Base-by-base conservation (phyloP, 2,797 vertebrate genomes). In the Sus cebifrons region DNA sequence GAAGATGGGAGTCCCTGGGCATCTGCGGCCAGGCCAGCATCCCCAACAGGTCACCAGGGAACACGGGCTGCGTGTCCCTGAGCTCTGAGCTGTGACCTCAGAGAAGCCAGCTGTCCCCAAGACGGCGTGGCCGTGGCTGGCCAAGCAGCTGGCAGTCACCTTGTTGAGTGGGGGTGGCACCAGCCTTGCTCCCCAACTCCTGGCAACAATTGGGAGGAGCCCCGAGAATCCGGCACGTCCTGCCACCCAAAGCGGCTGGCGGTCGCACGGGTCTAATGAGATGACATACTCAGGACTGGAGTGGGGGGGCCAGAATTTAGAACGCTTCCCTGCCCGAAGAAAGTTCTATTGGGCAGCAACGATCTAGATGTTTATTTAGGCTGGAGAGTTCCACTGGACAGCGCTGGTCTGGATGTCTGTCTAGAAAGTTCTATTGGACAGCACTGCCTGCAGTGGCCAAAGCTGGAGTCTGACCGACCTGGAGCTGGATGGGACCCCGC, bases 111-210 rank as follows among this genome's bases (percentile, higher is more conserved):
- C 15, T 1, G 3, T 27, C 58, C 90, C 62, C 0, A 4, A 67
- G 6, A 14, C 1, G 0, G 27, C 23, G 0, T 0, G 0, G 58
- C 36, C 73, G 4, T 5, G 74, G 82, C 4, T 9, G 23, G 29
- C 70, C 7, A 0, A 52, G 29, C n/a, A 21, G 52, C 79, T 15
- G 52, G 36, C n/a, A 13, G 27, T 70, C 16, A 15, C 21, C 81
- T 40, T 3, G 1, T 10, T 54, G 40, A 52, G 32, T 62, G 36
- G 44, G 79, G 56, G 5, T 0, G 36, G 20, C 25, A 15, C 15
- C 0, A 3, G 74, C 20, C 62, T 77, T 0, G 1, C 16, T 21
- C 40, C 56, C 60, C 40, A 4, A 2, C 16, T 73, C 62, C 68
- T 21, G 21, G 20, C 5, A 21, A 44, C 64, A 27, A 13, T 23